Evolutionary conservation across 2,797 vertebrate genomes (phyloP).

Genomic region (Poeciliopsis paucimaculata): DNA sequence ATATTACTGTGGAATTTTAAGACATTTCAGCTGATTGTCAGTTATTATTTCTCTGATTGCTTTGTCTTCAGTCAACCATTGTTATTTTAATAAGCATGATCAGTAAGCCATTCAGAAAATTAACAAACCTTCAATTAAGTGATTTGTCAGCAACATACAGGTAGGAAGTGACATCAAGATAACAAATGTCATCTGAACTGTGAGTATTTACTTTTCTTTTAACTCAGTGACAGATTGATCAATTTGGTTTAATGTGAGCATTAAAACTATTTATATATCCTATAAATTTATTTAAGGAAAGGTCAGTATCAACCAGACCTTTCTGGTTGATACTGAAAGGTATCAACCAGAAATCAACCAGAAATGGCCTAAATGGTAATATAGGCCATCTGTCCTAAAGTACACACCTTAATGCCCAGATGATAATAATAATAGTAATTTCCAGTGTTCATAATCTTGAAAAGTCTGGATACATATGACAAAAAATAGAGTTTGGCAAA

Average conservation of each 20-base stretch:
- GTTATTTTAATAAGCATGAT: neutral
- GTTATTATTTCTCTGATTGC: neutral
- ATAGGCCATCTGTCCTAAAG: neutral
- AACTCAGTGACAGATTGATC: neutral
- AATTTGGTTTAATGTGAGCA: neutral
- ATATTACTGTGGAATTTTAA: neutral
- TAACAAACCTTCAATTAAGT: neutral
- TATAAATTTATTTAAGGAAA: neutral
- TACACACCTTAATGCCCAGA: too few species aligned
- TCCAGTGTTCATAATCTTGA: neutral
- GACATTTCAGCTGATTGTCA: neutral
- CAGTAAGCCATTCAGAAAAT: neutral
- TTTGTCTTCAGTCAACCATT: neutral
- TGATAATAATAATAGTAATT: too few species aligned
- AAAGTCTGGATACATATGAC: neutral
- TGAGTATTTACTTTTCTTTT: neutral
- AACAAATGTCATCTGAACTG: neutral
- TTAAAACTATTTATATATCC: too few species aligned
- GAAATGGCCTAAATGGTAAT: too few species aligned
- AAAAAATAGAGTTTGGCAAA: neutral
- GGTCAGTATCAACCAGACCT: too few species aligned
- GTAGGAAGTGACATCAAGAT: neutral
- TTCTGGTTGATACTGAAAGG: too few species aligned
- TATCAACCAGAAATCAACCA: too few species aligned
- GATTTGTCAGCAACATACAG: neutral